Base-by-base conservation (phyloP, 2,797 vertebrate genomes). In the Lacerta bilineata region DNA sequence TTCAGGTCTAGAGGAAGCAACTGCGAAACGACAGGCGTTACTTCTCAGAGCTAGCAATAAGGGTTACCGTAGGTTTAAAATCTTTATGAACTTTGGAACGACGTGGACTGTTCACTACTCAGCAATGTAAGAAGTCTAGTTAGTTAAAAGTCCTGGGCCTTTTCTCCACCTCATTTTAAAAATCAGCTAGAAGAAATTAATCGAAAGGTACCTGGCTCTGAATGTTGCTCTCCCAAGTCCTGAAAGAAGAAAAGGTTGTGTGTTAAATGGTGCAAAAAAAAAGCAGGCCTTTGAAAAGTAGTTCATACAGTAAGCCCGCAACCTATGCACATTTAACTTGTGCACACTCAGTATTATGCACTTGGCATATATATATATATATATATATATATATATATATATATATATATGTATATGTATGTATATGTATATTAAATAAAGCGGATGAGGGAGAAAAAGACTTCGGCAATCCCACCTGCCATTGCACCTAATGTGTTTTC, bases 201-300 rank as follows among this genome's bases (percentile, higher is more conserved):
- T 95, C 95, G 95, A 97, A 98, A 98, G 98, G 97, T 99, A 99
- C 99, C 99, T 99, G 97, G 97, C 96, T 98, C 98, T 96, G 97
- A 95, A 90, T 95, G 96, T 1, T 95, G 88, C 80, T 98, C 97
- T 86, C 97, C 98, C 39, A 93, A 96, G 78, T 98, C 98, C 96
- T 97, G 96, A 92, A 95, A 90, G 46, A 86, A 80, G 94, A 94
- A 91, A 80, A 89, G 71, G 36, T 80, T 85, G n/a, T 23, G 91
- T 33, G 1, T 79, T 50, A 81, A 75, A 68, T 29, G 6, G 72
- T 25, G 55, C 2, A 76, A 46, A 87, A 72, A 46, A 33, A 33
- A 33, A 33, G 33, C 33, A 0, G 0, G 8, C 25, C 33, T 89
- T n/a, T n/a, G n/a, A n/a, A 7, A n/a, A 18, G 41, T 43, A n/a